Base-by-base conservation (phyloP, 2,797 vertebrate species). In the Choloepus didactylus region DNA sequence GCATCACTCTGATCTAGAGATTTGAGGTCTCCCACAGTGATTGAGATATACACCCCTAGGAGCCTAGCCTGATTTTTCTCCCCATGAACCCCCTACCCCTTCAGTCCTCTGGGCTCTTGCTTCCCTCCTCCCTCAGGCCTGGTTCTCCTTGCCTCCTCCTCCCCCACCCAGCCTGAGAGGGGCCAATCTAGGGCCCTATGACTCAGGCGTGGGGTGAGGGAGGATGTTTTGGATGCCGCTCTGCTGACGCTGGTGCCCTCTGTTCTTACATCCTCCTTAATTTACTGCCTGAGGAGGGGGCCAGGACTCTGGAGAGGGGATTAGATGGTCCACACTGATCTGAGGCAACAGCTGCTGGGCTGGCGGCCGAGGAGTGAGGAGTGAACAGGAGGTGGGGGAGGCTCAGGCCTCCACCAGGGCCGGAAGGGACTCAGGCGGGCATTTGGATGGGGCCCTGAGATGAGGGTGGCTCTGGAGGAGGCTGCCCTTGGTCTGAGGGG, bases 161-260 rank as follows among this genome's bases (percentile, higher is more conserved):
- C 89, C 96, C 80, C 94, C 85, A 89, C 49, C 69, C 77, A 73
- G 46, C 94, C 41, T 15, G 87, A 95, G 35, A 96, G 85, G 92
- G 96, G 93, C 97, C 95, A 91, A 94, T 29, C 96, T 80, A 84
- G 92, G 89, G 96, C 97, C 96, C 95, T 96, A n/a, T 97, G 97
- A 98, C 96, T 97, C 97, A 97, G 95, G 94, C 89, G 2, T 59
- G 21, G 97, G 97, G 97, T 93, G 93, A 95, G 94, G 97, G 94
- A 96, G 93, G 93, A 97, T 98, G 96, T 96, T 97, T 97, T 94
- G 93, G 97, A 98, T 98, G 97, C 97, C 97, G 95, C 97, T 98
- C 87, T 97, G 96, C 97, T 98, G 97, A 98, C 97, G 96, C 96
- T 96, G 95, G 97, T 97, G 97, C 97, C 97, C 97, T 97, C 96